phyloP scores from a whole-genome alignment of 2,888 invertebrate genomes.

The Lingula anatina region DNA sequence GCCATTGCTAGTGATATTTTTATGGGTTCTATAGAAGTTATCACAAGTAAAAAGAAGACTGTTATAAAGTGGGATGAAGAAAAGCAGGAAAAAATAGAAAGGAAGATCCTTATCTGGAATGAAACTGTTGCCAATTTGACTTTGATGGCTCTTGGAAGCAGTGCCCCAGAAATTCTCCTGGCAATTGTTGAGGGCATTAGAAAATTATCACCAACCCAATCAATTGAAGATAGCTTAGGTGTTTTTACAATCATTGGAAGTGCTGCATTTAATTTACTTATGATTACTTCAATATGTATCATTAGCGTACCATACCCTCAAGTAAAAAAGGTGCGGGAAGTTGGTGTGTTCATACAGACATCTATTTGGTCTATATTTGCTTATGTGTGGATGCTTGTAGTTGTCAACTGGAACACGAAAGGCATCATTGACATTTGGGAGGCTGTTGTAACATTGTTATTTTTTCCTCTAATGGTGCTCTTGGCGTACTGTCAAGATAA shows the following conservation, averaged over 20 bases:
- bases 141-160: conserved; percentile 46
- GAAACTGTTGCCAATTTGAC: conserved; percentile 49
- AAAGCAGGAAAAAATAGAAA: conserved; percentile 31
- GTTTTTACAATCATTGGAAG: conserved; percentile 48
- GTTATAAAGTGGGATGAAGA: conserved; percentile 40
- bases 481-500: conserved; percentile 40
- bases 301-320: conserved; percentile 27
- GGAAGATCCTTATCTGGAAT: conserved; percentile 45
- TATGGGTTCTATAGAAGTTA: conserved; percentile 47
- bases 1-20: conserved; percentile 46
- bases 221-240: conserved; percentile 30
- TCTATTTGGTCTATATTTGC: conserved; percentile 45
- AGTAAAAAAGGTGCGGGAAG: conserved; percentile 33
- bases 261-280: conserved; percentile 46
- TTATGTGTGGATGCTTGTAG: conserved; percentile 48
- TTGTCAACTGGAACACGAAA: conserved; percentile 31
- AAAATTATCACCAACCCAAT: conserved; percentile 13
- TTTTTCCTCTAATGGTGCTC: conserved; percentile 42
- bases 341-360: conserved; percentile 43
- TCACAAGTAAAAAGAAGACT: conserved; percentile 40
- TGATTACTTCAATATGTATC: conserved; percentile 46
- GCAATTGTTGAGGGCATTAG: conserved; percentile 30
- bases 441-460: conserved; percentile 41
- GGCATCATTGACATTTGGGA: conserved; percentile 39
- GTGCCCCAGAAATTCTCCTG: conserved; percentile 46